phyloP scores from a whole-genome alignment of 2,888 invertebrate genomes.

The Steromphala cineraria region DNA sequence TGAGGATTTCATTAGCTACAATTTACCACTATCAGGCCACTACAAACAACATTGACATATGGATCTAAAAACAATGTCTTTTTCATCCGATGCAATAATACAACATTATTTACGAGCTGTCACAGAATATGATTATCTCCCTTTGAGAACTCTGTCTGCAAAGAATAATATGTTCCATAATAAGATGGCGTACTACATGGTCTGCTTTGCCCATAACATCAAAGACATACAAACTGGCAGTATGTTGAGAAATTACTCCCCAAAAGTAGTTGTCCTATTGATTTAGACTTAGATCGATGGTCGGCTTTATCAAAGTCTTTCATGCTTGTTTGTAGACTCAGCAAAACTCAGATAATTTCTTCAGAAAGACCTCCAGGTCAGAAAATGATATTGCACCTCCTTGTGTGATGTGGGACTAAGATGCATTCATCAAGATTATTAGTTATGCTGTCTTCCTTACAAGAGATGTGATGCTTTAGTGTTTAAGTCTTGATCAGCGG shows the following conservation, averaged over 20 bases:
- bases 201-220: not conserved
- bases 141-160: not conserved
- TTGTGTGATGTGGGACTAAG: not conserved
- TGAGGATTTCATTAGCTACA: too few relatives aligned
- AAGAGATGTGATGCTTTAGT: too few relatives aligned
- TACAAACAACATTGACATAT: too few relatives aligned
- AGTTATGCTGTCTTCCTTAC: not conserved
- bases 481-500: too few relatives aligned
- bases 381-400: not conserved
- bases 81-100: not conserved
- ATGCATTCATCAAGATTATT: not conserved
- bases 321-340: not conserved
- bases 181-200: not conserved
- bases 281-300: not conserved
- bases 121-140: not conserved
- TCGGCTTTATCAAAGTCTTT: not conserved
- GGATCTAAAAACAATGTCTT: not conserved
- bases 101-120: not conserved
- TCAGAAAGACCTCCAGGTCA: not conserved
- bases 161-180: not conserved
- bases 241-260: not conserved
- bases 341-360: not conserved
- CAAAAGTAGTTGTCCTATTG: not conserved
- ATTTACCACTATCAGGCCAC: too few relatives aligned
- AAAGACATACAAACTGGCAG: not conserved